Conservation (phyloP, 2,797 vertebrate genomes). For the Gadopsis marmoratus region DNA sequence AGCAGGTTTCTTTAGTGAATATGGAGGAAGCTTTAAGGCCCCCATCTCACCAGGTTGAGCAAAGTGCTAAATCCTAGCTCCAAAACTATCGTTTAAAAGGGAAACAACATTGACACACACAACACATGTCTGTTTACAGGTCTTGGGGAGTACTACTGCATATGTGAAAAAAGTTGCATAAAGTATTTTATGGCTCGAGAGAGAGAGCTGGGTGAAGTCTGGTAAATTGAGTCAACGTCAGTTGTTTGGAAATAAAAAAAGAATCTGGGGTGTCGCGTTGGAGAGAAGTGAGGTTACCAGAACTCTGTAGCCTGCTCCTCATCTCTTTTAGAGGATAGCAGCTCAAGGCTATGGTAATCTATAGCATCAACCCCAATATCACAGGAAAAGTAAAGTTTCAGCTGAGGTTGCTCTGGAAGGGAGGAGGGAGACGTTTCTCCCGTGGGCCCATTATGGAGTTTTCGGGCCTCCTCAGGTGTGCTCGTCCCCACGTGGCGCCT, state of each 20-base stretch:
- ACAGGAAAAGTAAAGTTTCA: too few relatives aligned
- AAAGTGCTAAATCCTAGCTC: neutral
- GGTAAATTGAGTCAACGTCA: neutral
- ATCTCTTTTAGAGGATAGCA: too few relatives aligned
- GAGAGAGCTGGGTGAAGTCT: neutral
- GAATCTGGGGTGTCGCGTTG: neutral
- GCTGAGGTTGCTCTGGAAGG: too few relatives aligned
- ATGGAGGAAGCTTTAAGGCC: neutral
- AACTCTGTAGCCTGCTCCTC: neutral
- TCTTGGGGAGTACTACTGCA: neutral
- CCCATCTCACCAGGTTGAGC: neutral
- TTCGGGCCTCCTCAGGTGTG: too few relatives aligned
- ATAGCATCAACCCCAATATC: too few relatives aligned
- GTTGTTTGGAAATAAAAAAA: neutral
- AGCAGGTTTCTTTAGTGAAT: neutral
- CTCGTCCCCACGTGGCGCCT: too few relatives aligned
- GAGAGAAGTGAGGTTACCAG: constrained; percentile 5
- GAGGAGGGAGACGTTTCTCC: too few relatives aligned
- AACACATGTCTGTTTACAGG: neutral
- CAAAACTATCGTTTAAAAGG: neutral
- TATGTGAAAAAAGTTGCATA: neutral
- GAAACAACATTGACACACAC: neutral
- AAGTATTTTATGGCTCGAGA: neutral
- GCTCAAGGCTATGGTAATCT: too few relatives aligned
- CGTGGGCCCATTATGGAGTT: too few relatives aligned